A percentile compares a stretch with the other conserved stretches of the same genome.
These are phyloP conservation scores for Tachysurus vachellii DNA, from an alignment of 2,113 vertebrate species.

Conservation along the genomic window DNA sequence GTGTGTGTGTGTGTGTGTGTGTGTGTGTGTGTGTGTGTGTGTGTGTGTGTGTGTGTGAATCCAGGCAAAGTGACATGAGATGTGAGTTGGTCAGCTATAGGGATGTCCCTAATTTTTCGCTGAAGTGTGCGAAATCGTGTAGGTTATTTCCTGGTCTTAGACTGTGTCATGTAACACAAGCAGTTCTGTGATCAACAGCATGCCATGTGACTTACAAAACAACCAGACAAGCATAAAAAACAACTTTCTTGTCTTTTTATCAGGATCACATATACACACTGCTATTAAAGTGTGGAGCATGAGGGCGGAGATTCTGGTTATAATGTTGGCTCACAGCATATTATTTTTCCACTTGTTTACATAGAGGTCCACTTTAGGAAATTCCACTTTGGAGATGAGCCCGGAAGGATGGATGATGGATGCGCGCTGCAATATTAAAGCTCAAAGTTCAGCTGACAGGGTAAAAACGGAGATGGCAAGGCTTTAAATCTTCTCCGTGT, in stretches of 20 bases:
- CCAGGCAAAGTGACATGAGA: neutral
- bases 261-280: neutral
- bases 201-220: neutral
- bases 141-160: neutral
- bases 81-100: neutral
- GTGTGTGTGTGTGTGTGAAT: neutral
- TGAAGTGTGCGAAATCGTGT: neutral
- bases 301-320: neutral
- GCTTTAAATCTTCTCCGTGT: constrained; percentile 21
- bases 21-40: neutral
- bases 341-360: constrained; percentile 48
- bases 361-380: constrained; percentile 39
- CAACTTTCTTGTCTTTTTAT: neutral
- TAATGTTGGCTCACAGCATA: constrained; percentile 32
- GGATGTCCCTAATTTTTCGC: neutral
- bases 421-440: constrained; percentile 40
- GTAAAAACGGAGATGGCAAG: constrained; percentile 26
- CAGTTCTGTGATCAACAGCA: neutral
- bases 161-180: neutral
- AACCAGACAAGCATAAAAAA: neutral
- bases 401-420: constrained; percentile 23
- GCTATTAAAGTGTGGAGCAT: neutral
- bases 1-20: neutral
- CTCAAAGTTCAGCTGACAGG: constrained; percentile 44
- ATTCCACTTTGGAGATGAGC: constrained; percentile 20